Conservation (phyloP, 2,797 vertebrate species). For the Chromis chromis region DNA sequence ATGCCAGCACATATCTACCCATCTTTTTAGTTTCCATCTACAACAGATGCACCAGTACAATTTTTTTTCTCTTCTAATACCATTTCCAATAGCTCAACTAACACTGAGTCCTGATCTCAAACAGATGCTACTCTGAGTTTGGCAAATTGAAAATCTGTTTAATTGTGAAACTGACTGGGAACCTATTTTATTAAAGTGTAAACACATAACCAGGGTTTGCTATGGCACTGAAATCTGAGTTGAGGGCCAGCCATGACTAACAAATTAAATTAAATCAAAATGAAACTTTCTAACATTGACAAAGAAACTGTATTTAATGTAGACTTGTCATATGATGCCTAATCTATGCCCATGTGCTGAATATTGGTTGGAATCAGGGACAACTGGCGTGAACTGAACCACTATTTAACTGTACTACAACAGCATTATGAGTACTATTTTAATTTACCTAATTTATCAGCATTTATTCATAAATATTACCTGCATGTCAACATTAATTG, state of each 20-base stretch:
- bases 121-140: background rate
- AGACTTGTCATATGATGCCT: background rate
- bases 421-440: background rate
- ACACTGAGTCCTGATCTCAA: background rate
- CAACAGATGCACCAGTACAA: background rate
- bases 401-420: background rate
- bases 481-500: background rate
- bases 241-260: background rate
- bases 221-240: background rate
- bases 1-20: background rate
- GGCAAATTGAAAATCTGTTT: too few species aligned
- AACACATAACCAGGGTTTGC: background rate
- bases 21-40: background rate
- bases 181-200: background rate
- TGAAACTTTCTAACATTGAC: background rate
- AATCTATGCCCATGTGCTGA: background rate
- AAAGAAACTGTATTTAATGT: background rate
- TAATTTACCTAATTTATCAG: background rate
- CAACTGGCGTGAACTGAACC: background rate
- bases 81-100: background rate
- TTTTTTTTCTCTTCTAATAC: conserved; percentile 1
- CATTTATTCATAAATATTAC: background rate
- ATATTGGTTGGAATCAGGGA: background rate
- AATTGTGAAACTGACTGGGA: background rate
- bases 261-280: background rate